Base-by-base conservation (phyloP, 2,888 invertebrate genomes). In the Junonia oenone region DNA sequence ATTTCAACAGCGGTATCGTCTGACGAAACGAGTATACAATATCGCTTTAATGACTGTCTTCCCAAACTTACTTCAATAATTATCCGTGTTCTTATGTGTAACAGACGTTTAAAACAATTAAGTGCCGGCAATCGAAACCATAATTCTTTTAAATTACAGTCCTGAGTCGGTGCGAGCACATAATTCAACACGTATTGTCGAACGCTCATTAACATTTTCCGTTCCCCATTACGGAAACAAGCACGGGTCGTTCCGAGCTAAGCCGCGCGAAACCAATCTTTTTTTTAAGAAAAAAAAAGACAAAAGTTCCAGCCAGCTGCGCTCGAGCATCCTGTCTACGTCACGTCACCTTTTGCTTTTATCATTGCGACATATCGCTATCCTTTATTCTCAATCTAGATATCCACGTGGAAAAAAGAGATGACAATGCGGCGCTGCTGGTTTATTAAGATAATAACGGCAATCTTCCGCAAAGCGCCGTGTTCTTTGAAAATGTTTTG, bases 261-360 rank as follows among this genome's bases (percentile, higher is more conserved):
- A 86, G 76, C 79, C 79, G 79, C 82, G 84, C 87, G 82, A 86
- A 88, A 83, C 83, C 76, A 80, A 79, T 78, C 74, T 81, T 70
- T 81, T 87, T 87, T 84, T 81, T 71, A 75, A 76, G 78, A 77
- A 61, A 74, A 69, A 74, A 71, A 75, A 77, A 67, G 77, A 82
- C 79, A 80, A 83, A 85, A 76, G 82, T 83, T 81, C 83, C 84
- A 85, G 75, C 85, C 89, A 89, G 88, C 88, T 89, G 89, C 89
- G 86, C 81, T 69, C 71, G 83, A 72, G 87, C 87, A 88, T 89
- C 88, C 89, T 88, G 88, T 84, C 81, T 74, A 81, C 83, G 81
- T 84, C 81, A 83, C 78, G 74, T 75, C 76, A 83, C 79, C 76
- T 85, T 81, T 79, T 79, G 73, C 78, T 72, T 76, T 77, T 79